A percentile compares a stretch with the other conserved stretches of the same genome.
Evolutionary conservation across 1,140 invertebrate genomes (phyloP).

Genomic region (Cotesia vestalis): DNA sequence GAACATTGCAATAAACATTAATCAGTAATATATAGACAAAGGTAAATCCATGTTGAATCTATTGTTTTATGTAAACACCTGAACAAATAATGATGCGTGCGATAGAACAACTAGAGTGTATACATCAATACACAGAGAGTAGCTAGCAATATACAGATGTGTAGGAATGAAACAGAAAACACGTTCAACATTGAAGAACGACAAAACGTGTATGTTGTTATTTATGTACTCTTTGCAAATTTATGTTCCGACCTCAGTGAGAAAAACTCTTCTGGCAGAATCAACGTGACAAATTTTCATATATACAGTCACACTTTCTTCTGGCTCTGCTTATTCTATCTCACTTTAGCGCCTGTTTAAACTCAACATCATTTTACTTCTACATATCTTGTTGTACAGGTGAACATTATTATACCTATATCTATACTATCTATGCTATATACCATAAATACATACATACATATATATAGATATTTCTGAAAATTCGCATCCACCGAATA

Average conservation of each 20-base stretch:
- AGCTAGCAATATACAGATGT: no score
- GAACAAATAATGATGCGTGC: slow-evolving; percentile 34
- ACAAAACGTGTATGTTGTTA: slow-evolving; percentile 33
- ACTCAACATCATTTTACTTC: not conserved
- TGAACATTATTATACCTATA: not conserved
- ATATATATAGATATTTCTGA: slow-evolving; percentile 15
- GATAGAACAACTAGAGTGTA: slow-evolving; percentile 3
- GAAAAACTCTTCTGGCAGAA: slow-evolving; percentile 30
- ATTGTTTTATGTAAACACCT: slow-evolving; percentile 32
- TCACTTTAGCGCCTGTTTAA: slow-evolving; percentile 14
- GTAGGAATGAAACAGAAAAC: not conserved
- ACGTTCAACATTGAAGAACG: slow-evolving; percentile 19
- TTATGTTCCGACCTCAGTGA: slow-evolving; percentile 29
- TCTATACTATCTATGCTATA: no score
- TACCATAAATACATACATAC: no score
- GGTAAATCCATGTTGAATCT: slow-evolving; percentile 4
- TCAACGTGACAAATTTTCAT: slow-evolving; percentile 37
- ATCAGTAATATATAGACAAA: slow-evolving; percentile 5
- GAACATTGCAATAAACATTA: slow-evolving; percentile 1
- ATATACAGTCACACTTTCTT: slow-evolving; percentile 21
- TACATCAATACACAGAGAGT: not conserved
- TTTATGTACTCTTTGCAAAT: slow-evolving; percentile 34
- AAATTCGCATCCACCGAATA: slow-evolving; percentile 32
- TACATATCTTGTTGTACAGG: slow-evolving; percentile 8
- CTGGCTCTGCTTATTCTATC: slow-evolving; percentile 5